Evolutionary conservation across 2,888 invertebrate species (phyloP), one percentile per base, ranked within the genome.

Genomic region (Acholoe squamosa): DNA sequence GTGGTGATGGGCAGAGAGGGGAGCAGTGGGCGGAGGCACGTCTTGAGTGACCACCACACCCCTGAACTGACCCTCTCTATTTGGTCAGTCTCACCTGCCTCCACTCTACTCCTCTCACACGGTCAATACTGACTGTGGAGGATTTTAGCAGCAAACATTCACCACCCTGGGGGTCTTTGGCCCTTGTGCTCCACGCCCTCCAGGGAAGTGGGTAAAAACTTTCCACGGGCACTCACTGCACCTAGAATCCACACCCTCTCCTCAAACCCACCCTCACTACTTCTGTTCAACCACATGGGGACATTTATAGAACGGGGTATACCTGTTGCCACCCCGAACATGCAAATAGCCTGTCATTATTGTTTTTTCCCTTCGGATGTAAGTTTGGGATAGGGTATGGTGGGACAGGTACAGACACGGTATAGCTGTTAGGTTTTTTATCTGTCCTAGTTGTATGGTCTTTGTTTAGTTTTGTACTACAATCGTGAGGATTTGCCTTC

Each of bases 141-240:
- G 28, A 31, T 52, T 86, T 54, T 86, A 86, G 31, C 52, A 86
- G 86, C 54, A 86, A 86, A 86, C 52, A 86, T 86, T 52, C 43
- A 80, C 43, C 80, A 43, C 80, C 34, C 80, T 43, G 14, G 33
- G 43, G 80, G 14, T 34, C 80, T 43, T 34, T 33, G 25, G 14
- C 80, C 80, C 43, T 25, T 16, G n/a, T 25, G 76, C 76, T 31
- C 25, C 76, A 76, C 61, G 61, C 61, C 61, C 61, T 61, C n/a
- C 5, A n/a, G 61, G 22, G n/a, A n/a, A 61, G 22, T n/a, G 61
- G 61, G 61, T 61, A 61, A n/a, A 61, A 61, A 61, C 61, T 43
- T 43, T 43, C 3, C 43, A 43, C 43, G 43, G 43, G 1, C 76
- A 25, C 76, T 31, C 31, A 76, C 76, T 76, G 76, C 76, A 19